Evolutionary conservation across 1,140 invertebrate species (phyloP), one percentile per base, ranked within the genome.

Genomic region (Heliothis virescens): DNA sequence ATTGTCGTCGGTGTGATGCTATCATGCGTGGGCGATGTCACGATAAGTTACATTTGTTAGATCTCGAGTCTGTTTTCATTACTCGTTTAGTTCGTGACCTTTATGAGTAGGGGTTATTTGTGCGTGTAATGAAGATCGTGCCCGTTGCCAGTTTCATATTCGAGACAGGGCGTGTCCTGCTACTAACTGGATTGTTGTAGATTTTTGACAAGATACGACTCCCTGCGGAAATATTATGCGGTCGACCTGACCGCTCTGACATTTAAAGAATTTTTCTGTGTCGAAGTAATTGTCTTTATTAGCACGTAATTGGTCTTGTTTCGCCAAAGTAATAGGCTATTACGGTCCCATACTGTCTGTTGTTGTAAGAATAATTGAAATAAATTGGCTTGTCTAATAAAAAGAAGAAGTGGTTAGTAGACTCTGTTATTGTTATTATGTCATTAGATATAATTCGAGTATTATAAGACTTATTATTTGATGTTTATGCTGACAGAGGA

Each of bases 11-110:
- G 74, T 48, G 83, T 82, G 90, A 91, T 91, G 84, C 80, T 89
- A 90, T 91, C 88, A 82, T 67, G 75, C 83, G 90, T 88, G 85
- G 89, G 88, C 87, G 90, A 86, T 86, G 84, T 88, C 87, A 88
- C 87, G 89, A 91, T 89, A 88, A 89, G 83, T 83, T 83, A 71
- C 83, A 86, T 88, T 85, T 86, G 82, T 86, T 83, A 78, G 80
- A 81, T 85, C 79, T 83, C 85, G 83, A 86, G 80, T 81, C 74
- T 77, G 34, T 77, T 80, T 85, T 86, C 83, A 82, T 85, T 74
- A 81, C 83, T 83, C 77, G 79, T 83, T 85, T 82, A 80, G 69
- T 71, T 83, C 83, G 82, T 84, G 85, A 86, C 82, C 78, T 82
- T 82, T 79, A 82, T 78, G 57, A 73, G 57, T 71, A 62, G 78